A percentile compares a stretch with the other conserved stretches of the same genome.
phyloP scores from a whole-genome alignment of 2,888 invertebrate species.

The Drosophila greeni region DNA sequence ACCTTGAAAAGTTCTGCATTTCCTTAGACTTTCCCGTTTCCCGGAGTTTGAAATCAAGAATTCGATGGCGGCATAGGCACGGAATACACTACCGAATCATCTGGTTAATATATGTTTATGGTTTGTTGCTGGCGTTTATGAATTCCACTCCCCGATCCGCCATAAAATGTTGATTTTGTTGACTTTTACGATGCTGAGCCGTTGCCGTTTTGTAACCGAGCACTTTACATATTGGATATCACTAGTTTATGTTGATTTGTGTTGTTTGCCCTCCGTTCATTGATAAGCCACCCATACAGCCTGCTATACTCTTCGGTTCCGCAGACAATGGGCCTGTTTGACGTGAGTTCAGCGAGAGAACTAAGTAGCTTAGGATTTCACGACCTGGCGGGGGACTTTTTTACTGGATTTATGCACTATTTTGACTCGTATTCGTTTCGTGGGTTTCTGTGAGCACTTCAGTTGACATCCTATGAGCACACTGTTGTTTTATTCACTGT shows the following conservation, averaged over 20 bases:
- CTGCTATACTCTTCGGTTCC: slow-evolving; percentile 36
- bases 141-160: slow-evolving; percentile 29
- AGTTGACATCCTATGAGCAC: slow-evolving; percentile 18
- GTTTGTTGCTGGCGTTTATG: slow-evolving; percentile 35
- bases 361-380: slow-evolving; percentile 64
- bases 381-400: slow-evolving; percentile 43
- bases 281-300: slow-evolving; percentile 26
- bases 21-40: slow-evolving; percentile 55
- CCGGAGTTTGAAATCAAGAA: slow-evolving; percentile 45
- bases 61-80: slow-evolving; percentile 23
- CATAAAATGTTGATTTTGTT: slow-evolving; percentile 50
- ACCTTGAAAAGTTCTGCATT: slow-evolving; percentile 66
- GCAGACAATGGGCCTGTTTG: slow-evolving; percentile 35
- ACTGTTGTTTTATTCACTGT: slow-evolving; percentile 15
- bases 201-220: slow-evolving; percentile 50
- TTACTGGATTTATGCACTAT: slow-evolving; percentile 14
- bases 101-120: slow-evolving; percentile 31
- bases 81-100: slow-evolving; percentile 36
- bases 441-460: slow-evolving; percentile 45
- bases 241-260: slow-evolving; percentile 69
- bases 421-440: slow-evolving; percentile 37
- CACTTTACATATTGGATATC: slow-evolving; percentile 63
- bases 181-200: slow-evolving; percentile 58
- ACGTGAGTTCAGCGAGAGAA: slow-evolving; percentile 37
- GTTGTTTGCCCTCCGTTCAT: slow-evolving; percentile 35